Evolutionary conservation across 2,888 invertebrate species (phyloP).

Genomic region (Campopleginae sp.): DNA sequence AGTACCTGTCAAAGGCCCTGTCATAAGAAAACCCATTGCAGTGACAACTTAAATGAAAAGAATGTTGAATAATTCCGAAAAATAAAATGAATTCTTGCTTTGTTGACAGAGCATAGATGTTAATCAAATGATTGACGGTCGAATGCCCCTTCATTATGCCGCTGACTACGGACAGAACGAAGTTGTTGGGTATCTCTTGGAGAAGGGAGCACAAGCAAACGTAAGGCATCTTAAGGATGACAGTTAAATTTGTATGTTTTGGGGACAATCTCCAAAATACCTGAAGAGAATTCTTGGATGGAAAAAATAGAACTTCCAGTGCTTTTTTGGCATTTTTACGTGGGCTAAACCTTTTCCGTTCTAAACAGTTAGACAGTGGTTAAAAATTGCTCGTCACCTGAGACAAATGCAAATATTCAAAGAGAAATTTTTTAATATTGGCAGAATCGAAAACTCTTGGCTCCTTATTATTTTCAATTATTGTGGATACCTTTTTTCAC

Average conservation of each 20-base stretch:
- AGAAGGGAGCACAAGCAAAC: slow-evolving; percentile 96
- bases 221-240: slow-evolving; percentile 86
- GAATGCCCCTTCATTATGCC: slow-evolving; percentile 96
- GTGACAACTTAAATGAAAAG: no score
- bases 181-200: slow-evolving; percentile 94
- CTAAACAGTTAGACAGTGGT: no score
- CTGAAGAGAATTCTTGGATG: neutral
- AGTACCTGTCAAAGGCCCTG: neutral
- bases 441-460: no score
- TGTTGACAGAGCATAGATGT: slow-evolving; percentile 90
- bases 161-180: slow-evolving; percentile 98
- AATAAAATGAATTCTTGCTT: slow-evolving; percentile 28
- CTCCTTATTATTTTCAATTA: no score
- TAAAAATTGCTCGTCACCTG: no score
- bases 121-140: slow-evolving; percentile 94
- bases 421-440: no score
- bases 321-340: no score
- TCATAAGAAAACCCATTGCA: neutral
- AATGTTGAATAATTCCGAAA: neutral
- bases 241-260: neutral
- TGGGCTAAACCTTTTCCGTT: no score
- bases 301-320: no score
- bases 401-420: no score
- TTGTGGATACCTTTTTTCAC: neutral
- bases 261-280: neutral